Evolutionary conservation across 2,797 vertebrate species (phyloP).

Genomic region (Darevskia mixta): DNA sequence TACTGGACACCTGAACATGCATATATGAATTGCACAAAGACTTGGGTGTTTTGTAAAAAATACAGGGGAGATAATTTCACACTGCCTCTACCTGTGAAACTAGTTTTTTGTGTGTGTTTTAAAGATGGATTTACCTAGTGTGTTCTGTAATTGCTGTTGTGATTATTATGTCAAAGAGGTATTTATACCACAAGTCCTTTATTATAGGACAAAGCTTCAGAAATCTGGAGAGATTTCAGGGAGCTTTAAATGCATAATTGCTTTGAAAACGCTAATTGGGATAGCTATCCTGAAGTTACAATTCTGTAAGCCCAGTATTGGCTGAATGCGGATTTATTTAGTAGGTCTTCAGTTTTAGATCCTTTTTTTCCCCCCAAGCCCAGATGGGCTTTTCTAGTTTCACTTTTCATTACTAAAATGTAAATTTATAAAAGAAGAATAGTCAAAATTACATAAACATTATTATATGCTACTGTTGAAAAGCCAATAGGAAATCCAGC

Average conservation of each 20-base stretch:
- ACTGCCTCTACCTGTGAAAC: not conserved
- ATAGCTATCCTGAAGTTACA: not conserved
- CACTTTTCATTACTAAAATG: constrained; percentile 31
- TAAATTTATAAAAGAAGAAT: constrained; percentile 45
- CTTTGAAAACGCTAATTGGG: not conserved
- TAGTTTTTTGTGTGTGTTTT: not conserved
- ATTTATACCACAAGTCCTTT: constrained; percentile 5
- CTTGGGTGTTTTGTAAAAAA: not conserved
- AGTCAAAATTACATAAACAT: constrained; percentile 31
- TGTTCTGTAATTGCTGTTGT: constrained; percentile 10
- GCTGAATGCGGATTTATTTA: constrained; percentile 37
- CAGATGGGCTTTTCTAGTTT: constrained; percentile 31
- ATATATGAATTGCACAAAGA: not conserved
- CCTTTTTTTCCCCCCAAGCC: not conserved
- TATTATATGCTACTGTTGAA: not conserved
- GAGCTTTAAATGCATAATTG: not conserved
- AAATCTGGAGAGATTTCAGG: not conserved
- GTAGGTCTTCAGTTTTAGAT: constrained; percentile 35
- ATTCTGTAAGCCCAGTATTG: constrained; percentile 8
- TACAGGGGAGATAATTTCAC: constrained; percentile 3
- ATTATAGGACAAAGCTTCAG: not conserved
- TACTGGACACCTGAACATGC: not conserved
- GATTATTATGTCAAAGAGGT: not conserved
- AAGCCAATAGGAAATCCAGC: not conserved
- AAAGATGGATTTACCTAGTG: not conserved